phyloP scores from a whole-genome alignment of 2,113 vertebrate species.

The Microtus pennsylvanicus region DNA sequence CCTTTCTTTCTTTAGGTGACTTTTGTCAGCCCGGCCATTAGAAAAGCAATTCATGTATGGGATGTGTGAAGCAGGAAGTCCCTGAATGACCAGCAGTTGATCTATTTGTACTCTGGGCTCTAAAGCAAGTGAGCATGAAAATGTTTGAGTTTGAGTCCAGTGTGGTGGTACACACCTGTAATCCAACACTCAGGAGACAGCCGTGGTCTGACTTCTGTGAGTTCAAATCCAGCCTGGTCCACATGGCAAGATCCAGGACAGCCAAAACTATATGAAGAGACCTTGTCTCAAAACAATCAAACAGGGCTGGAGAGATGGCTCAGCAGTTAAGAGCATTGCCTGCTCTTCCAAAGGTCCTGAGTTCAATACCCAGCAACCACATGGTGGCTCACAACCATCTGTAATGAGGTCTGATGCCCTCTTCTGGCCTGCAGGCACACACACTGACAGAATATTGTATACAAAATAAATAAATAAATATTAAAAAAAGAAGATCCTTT shows the following conservation, averaged over 20 bases:
- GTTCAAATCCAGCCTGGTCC: background rate
- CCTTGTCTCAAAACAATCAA: no score
- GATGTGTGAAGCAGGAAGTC: background rate
- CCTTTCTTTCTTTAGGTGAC: background rate
- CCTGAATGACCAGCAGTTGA: background rate
- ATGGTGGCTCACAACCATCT: no score
- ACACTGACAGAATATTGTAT: no score
- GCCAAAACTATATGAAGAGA: background rate
- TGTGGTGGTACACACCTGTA: background rate
- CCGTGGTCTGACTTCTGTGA: background rate
- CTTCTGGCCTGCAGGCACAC: no score
- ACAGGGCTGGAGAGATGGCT: no score
- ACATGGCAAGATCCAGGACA: background rate
- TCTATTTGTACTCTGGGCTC: background rate
- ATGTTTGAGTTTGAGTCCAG: background rate
- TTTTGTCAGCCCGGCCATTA: no score
- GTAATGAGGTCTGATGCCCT: no score
- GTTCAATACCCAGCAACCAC: no score
- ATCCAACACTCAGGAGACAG: background rate
- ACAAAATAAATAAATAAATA: no score
- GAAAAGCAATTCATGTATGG: background rate
- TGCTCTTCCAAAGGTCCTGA: no score
- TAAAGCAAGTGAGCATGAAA: background rate
- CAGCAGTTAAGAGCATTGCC: no score
- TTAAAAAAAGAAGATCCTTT: no score